phyloP scores from a whole-genome alignment of 2,113 vertebrate genomes.

The Electrona antarctica region DNA sequence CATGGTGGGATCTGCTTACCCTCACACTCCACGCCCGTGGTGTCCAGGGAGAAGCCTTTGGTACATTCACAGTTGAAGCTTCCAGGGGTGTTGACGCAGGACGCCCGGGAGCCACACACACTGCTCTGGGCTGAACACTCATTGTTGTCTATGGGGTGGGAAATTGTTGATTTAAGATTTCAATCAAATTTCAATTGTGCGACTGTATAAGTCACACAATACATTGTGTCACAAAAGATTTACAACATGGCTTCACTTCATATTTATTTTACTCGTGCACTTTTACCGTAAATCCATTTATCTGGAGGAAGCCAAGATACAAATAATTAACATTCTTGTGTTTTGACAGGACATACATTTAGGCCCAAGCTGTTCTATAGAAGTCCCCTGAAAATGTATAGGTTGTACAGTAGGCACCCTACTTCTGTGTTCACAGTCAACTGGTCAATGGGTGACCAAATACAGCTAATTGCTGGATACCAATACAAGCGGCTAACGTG shows the following conservation, averaged over 20 bases:
- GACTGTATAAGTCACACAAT: too few species aligned
- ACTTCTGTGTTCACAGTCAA: too few species aligned
- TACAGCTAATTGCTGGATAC: too few species aligned
- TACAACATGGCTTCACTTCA: not conserved
- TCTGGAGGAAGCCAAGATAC: not conserved
- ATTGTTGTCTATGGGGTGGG: constrained; percentile 83
- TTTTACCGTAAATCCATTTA: not conserved
- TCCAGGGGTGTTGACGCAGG: constrained; percentile 87
- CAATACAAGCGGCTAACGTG: too few species aligned
- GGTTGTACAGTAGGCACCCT: too few species aligned
- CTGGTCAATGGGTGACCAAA: too few species aligned
- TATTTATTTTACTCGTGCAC: not conserved
- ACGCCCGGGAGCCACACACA: constrained; percentile 82
- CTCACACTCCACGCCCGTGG: constrained; percentile 84
- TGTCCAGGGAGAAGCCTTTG: constrained; percentile 89
- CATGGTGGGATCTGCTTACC: constrained; percentile 70
- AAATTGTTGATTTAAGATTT: not conserved
- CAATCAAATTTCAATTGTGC: not conserved
- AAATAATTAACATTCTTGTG: not conserved
- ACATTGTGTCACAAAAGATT: too few species aligned
- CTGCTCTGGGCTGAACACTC: constrained; percentile 85
- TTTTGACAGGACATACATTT: too few species aligned
- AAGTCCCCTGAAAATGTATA: too few species aligned
- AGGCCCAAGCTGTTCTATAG: too few species aligned
- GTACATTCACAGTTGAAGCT: constrained; percentile 93